phyloP scores from a whole-genome alignment of 2,888 invertebrate genomes.

The Trimorus sp. region DNA sequence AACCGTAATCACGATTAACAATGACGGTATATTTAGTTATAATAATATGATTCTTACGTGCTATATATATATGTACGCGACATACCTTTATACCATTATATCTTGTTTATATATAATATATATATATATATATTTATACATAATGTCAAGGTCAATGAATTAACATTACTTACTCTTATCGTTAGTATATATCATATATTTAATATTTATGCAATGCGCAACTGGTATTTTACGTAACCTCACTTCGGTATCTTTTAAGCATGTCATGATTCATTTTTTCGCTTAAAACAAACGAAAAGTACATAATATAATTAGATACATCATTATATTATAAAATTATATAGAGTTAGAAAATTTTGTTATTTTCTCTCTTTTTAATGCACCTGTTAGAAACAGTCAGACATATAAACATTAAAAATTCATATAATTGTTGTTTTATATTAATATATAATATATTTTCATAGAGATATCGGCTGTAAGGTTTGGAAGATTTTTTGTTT shows the following conservation, averaged over 20 bases:
- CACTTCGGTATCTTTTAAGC: conserved; percentile 15
- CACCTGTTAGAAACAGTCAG: too few relatives aligned
- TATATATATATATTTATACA: conserved; percentile 26
- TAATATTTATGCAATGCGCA: conserved; percentile 21
- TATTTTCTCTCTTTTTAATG: too few relatives aligned
- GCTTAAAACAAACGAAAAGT: too few relatives aligned
- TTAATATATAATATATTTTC: too few relatives aligned
- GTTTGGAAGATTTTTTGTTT: too few relatives aligned
- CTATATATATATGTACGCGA: conserved; percentile 59
- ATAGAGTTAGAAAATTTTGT: too few relatives aligned
- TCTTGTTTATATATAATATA: conserved; percentile 45
- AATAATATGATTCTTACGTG: conserved; percentile 27
- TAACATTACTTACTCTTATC: conserved; percentile 59
- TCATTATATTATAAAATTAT: too few relatives aligned
- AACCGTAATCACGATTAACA: conserved; percentile 77
- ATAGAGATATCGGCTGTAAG: too few relatives aligned
- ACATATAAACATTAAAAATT: too few relatives aligned
- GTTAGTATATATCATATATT: conserved; percentile 33
- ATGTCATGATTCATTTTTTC: conserved; percentile 8
- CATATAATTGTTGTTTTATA: too few relatives aligned
- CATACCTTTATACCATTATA: conserved; percentile 56
- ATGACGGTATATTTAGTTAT: conserved; percentile 72
- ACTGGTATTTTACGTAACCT: conserved; percentile 16
- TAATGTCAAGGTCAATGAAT: conserved; percentile 60
- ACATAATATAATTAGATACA: too few relatives aligned